phyloP scores from a whole-genome alignment of 2,888 invertebrate genomes.

The Anarsia innoxiella region DNA sequence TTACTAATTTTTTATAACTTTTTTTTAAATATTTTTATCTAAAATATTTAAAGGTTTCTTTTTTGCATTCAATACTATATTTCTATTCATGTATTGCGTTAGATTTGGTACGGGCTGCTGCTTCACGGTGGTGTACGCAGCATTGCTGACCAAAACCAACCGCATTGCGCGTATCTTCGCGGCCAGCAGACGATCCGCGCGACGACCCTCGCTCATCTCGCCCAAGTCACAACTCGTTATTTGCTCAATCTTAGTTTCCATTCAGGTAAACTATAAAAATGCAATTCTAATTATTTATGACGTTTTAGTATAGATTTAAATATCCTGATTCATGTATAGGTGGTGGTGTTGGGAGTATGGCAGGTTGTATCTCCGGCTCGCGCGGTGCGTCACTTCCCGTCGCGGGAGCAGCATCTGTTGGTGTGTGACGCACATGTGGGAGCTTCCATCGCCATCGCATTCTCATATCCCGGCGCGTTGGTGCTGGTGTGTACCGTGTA shows the following conservation, averaged over 20 bases:
- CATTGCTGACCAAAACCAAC: conserved; percentile 97
- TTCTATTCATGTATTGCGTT: too few relatives aligned
- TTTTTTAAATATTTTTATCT: not conserved
- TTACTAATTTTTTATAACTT: not conserved
- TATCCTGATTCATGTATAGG: too few relatives aligned
- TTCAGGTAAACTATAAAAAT: too few relatives aligned
- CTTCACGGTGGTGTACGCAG: conserved; percentile 97
- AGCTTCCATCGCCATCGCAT: conserved; percentile 94
- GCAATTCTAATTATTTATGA: too few relatives aligned
- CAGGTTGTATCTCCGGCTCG: conserved; percentile 92
- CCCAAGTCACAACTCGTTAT: conserved; percentile 92
- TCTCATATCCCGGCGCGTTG: conserved; percentile 92
- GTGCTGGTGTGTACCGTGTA: conserved; percentile 95
- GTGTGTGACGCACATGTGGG: conserved; percentile 93
- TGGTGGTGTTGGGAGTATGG: conserved; percentile 91
- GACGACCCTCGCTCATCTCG: conserved; percentile 93
- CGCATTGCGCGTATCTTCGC: conserved; percentile 96
- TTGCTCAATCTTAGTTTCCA: conserved; percentile 87
- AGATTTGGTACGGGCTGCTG: conserved; percentile 93
- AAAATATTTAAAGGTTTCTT: too few relatives aligned
- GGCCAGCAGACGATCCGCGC: conserved; percentile 94
- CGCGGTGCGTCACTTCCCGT: conserved; percentile 91
- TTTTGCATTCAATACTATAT: too few relatives aligned
- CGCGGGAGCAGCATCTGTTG: conserved; percentile 90
- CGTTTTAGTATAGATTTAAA: too few relatives aligned